Evolutionary conservation across 2,113 vertebrate genomes (phyloP).

Genomic region (Crotalus helleri): DNA sequence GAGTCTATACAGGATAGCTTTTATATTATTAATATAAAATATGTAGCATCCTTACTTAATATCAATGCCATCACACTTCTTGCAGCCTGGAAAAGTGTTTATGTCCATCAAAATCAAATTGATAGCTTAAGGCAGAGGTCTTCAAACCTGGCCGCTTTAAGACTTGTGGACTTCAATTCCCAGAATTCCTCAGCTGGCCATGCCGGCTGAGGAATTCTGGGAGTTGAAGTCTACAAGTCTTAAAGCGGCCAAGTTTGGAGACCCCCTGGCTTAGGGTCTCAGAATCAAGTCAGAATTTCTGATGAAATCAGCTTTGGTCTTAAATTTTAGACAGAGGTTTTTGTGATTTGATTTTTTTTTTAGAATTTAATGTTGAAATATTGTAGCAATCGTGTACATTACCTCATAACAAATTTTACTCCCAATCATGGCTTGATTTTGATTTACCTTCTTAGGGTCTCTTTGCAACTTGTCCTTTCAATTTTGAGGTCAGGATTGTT

Average conservation of each 20-base stretch:
- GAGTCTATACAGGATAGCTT: not conserved
- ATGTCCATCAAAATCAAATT: not conserved
- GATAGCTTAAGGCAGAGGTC: too few species aligned
- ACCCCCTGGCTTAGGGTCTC: not conserved
- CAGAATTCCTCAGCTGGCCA: too few species aligned
- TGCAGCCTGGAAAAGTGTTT: not conserved
- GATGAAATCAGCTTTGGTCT: not conserved
- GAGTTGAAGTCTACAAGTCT: too few species aligned
- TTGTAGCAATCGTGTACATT: not conserved
- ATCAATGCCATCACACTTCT: not conserved
- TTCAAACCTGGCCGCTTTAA: too few species aligned
- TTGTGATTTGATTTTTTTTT: not conserved
- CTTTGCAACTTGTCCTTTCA: not conserved
- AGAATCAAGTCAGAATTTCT: not conserved
- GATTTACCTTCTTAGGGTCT: not conserved
- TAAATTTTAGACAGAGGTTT: not conserved
- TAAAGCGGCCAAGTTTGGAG: too few species aligned
- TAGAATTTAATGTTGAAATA: not conserved
- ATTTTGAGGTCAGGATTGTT: not conserved
- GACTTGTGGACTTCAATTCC: too few species aligned
- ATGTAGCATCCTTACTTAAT: not conserved
- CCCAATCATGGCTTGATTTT: not conserved
- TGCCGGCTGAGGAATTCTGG: too few species aligned
- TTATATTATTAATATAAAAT: not conserved
- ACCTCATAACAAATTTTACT: not conserved